Evolutionary conservation across 2,888 invertebrate species (phyloP).

Genomic region (Yponomeuta cagnagella): DNA sequence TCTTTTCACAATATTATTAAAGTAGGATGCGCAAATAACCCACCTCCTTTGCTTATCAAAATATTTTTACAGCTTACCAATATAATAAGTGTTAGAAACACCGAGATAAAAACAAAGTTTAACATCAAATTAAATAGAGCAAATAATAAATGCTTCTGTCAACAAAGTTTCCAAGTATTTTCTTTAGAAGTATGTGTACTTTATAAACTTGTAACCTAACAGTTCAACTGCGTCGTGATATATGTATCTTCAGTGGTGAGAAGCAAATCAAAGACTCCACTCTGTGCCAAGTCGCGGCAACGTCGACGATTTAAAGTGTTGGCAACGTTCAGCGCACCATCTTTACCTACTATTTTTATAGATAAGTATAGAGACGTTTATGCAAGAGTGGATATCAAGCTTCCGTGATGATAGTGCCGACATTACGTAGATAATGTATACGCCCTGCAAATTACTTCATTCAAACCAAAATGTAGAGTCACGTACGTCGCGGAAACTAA

Average conservation of each 20-base stretch:
- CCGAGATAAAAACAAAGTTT: neutral
- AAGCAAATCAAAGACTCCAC: constrained; percentile 62
- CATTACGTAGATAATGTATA: neutral
- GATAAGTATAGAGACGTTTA: neutral
- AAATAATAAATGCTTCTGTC: neutral
- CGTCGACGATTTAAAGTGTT: constrained; percentile 51
- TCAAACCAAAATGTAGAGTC: neutral
- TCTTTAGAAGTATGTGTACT: neutral
- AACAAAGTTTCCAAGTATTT: neutral
- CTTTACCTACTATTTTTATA: constrained; percentile 32
- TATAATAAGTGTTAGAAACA: no score
- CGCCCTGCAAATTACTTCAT: neutral
- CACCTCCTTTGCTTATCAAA: no score
- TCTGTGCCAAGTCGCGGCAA: constrained; percentile 52
- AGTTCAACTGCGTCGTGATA: neutral
- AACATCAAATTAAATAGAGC: neutral
- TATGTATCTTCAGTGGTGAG: constrained; percentile 44
- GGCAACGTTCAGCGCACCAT: constrained; percentile 51
- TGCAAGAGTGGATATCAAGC: neutral
- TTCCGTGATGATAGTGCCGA: neutral
- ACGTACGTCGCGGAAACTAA: neutral
- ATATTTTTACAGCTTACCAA: no score
- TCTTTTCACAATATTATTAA: no score
- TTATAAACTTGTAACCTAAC: constrained; percentile 1
- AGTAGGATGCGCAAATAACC: no score